Base-by-base conservation (phyloP, 2,888 invertebrate species). In the Epsilonema sp. region DNA sequence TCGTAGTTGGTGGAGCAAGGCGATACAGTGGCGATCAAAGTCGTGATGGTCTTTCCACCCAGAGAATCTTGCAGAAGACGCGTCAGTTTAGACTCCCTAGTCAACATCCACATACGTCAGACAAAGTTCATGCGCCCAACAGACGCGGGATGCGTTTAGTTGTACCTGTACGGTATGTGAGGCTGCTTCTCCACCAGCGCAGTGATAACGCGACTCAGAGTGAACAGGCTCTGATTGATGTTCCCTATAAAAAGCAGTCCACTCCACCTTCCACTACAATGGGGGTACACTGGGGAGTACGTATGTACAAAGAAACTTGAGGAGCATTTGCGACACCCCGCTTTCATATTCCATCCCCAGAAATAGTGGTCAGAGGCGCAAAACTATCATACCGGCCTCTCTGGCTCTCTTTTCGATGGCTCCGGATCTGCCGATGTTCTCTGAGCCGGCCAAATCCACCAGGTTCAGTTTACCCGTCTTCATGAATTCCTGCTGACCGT, bases 391-490 rank as follows among this genome's bases (percentile, higher is more conserved):
- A 63, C 86, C 89, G 3, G 92, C 87, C 70, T 97, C 94, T 8
- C 89, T 70, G 0, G 89, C 89, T 5, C 85, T 76, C 61, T 80
- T 80, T 59, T 92, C 89, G 37, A 77, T 74, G 1, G 89, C 86
- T 3, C 94, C 94, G 0, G 90, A 89, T 58, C 86, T 78, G n/a
- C 83, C 82, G 55, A 94, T 84, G 68, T 90, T 90, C 70, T 97
- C 94, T 48, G 86, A 87, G 0, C 94, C 94, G 1, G 94, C 94
- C 59, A 97, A 72, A 72, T 97, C 97, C 0, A 73, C 94, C 54
- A 97, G 71, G 72, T 94, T 85, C n/a, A 97, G 73, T 65, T 94
- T 97, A 1, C 92, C 94, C 42, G 81, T 84, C 71, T 87, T 89
- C 11, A 92, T 71, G 51, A 89, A 72, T 62, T 89, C 87, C 63